These are phyloP conservation scores for Piprites chloris DNA, from an alignment of 2,113 vertebrate species.

Conservation along the genomic window DNA sequence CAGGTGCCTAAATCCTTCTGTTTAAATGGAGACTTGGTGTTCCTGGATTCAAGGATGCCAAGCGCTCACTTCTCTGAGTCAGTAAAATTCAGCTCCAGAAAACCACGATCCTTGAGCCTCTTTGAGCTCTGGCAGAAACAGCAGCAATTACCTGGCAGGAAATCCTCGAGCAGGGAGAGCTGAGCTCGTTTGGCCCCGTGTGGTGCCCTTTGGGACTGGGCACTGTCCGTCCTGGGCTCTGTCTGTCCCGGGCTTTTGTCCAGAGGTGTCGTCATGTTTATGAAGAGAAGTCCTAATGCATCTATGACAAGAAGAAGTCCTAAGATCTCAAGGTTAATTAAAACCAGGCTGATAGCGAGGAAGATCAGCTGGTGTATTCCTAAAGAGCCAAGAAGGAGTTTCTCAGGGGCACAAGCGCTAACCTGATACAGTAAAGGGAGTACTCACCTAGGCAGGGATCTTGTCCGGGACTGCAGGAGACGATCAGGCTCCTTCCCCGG, in stretches of 20 bases:
- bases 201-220: background rate
- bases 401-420: rapidly evolving
- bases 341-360: background rate
- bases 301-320: background rate
- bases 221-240: background rate
- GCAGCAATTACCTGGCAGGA: background rate
- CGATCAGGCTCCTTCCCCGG: background rate
- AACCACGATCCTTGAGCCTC: background rate
- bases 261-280: background rate
- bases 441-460: background rate
- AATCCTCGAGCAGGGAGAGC: background rate
- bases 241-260: background rate
- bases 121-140: background rate
- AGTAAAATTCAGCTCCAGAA: background rate
- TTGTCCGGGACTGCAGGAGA: background rate
- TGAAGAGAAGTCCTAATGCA: background rate
- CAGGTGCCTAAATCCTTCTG: background rate
- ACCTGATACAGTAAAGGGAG: background rate
- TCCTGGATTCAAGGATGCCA: background rate
- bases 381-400: background rate
- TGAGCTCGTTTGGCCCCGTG: background rate
- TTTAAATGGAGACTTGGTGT: background rate
- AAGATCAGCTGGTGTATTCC: background rate
- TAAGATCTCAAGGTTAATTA: background rate
- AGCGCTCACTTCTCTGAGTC: background rate